Conservation (phyloP, 1,140 invertebrate species). For the Drosophila lacteicornis region DNA sequence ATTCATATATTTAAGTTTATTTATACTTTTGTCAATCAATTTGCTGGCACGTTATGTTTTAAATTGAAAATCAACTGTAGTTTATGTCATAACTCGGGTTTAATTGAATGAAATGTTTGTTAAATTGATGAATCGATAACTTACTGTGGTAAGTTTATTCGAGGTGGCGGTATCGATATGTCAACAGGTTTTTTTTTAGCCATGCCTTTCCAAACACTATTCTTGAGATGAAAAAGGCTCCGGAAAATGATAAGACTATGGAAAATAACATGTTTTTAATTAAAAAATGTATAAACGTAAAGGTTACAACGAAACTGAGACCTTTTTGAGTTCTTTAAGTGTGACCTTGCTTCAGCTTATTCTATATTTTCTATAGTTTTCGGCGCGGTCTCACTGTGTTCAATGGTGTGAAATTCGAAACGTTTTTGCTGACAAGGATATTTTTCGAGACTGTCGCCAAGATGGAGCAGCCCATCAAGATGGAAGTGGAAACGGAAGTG, state of each 20-base stretch:
- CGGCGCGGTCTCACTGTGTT: background rate
- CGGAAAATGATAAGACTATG: background rate
- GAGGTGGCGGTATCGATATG: conserved; percentile 12
- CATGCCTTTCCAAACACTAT: background rate
- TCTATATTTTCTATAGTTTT: too few species aligned
- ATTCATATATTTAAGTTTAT: background rate
- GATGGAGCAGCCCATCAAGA: conserved; percentile 18
- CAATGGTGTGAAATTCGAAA: background rate
- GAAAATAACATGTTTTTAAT: too few species aligned
- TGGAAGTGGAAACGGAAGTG: conserved; percentile 1
- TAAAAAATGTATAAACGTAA: too few species aligned
- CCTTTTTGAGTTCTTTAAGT: too few species aligned
- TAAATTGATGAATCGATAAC: background rate
- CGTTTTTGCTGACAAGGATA: background rate
- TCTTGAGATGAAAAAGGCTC: background rate
- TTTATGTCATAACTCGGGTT: background rate
- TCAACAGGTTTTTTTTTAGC: background rate
- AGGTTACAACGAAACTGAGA: too few species aligned
- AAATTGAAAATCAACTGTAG: background rate
- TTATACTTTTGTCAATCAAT: background rate
- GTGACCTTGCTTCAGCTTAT: too few species aligned
- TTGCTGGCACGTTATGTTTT: background rate
- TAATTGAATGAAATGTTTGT: background rate
- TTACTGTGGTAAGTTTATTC: conserved; percentile 1
- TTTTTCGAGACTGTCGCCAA: background rate